Evolutionary conservation across 2,888 invertebrate species (phyloP).

Genomic region (Aphelenchoides bicaudatus): DNA sequence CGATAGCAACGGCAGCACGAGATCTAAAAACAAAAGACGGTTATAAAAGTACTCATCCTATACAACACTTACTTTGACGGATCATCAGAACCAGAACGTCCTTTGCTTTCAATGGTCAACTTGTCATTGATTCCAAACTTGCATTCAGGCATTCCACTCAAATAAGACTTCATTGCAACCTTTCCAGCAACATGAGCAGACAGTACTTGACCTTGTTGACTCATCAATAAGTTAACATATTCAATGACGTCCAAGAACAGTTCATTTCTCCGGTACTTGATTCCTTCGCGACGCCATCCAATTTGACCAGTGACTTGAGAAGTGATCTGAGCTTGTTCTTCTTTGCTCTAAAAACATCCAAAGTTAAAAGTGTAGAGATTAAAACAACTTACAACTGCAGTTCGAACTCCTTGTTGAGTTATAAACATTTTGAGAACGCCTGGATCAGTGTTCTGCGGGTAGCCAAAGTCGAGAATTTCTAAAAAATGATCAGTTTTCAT

Average conservation of each 20-base stretch:
- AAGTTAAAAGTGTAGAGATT: neutral
- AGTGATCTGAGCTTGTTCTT: slow-evolving; percentile 98
- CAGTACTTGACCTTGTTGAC: slow-evolving; percentile 95
- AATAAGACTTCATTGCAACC: slow-evolving; percentile 98
- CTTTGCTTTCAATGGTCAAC: slow-evolving; percentile 85
- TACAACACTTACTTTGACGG: slow-evolving; percentile 68
- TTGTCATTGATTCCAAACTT: slow-evolving; percentile 99
- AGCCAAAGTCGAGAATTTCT: slow-evolving; percentile 99
- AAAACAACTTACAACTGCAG: slow-evolving; percentile 44
- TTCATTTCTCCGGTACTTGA: slow-evolving; percentile 96
- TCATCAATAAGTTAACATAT: slow-evolving; percentile 97
- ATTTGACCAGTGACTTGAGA: slow-evolving; percentile 78
- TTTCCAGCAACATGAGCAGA: slow-evolving; percentile 99
- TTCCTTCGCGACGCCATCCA: slow-evolving; percentile 97
- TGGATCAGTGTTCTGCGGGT: slow-evolving; percentile 98
- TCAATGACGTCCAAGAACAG: slow-evolving; percentile 96
- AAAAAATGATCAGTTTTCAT: slow-evolving; percentile 41
- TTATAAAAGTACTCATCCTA: neutral
- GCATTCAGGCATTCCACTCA: slow-evolving; percentile 99
- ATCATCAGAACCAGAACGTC: slow-evolving; percentile 68
- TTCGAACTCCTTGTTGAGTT: slow-evolving; percentile 88
- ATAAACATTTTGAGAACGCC: slow-evolving; percentile 98
- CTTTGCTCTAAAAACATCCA: slow-evolving; percentile 75
- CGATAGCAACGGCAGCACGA: slow-evolving; percentile 97
- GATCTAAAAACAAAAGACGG: slow-evolving; percentile 61